Percentiles rank a stretch among this genome's conserved stretches.
Conservation (phyloP, 35 echinoderm and acorn worm genomes). For the Patiria miniata region DNA sequence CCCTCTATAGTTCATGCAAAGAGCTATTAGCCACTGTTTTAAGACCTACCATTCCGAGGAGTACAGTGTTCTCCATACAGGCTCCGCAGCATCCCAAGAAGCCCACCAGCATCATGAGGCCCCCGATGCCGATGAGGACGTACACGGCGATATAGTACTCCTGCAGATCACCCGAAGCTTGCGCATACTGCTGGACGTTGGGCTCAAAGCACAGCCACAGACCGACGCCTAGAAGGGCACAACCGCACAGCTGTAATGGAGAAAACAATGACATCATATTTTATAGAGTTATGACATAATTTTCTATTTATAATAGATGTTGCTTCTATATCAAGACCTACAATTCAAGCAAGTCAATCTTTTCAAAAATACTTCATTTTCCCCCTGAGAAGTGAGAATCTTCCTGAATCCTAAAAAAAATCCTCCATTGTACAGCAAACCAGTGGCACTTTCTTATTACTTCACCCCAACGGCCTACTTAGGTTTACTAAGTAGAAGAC, state of each 20-base stretch:
- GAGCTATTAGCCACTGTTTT: not conserved
- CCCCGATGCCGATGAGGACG: conserved; percentile 85
- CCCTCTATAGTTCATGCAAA: too few relatives aligned
- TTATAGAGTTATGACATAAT: too few relatives aligned
- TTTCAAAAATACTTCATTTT: too few relatives aligned
- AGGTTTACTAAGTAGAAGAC: too few relatives aligned
- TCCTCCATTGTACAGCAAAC: too few relatives aligned
- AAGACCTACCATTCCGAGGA: conserved; percentile 76
- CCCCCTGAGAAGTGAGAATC: too few relatives aligned
- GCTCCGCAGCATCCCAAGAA: conserved; percentile 97
- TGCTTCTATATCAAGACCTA: too few relatives aligned
- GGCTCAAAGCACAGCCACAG: conserved; percentile 98
- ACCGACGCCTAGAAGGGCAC: conserved; percentile 86
- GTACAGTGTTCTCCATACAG: conserved; percentile 80
- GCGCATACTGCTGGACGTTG: conserved; percentile 65
- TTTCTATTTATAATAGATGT: too few relatives aligned
- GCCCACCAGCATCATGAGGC: conserved; percentile 95
- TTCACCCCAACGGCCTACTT: too few relatives aligned
- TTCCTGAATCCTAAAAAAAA: too few relatives aligned
- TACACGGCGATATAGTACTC: conserved; percentile 95
- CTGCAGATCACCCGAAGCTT: conserved; percentile 70
- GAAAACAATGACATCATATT: not conserved
- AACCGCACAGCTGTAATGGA: conserved; percentile 89
- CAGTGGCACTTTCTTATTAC: too few relatives aligned
- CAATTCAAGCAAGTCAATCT: too few relatives aligned